Base-by-base conservation (phyloP, 2,888 invertebrate species). In the Gryllus longicercus region DNA sequence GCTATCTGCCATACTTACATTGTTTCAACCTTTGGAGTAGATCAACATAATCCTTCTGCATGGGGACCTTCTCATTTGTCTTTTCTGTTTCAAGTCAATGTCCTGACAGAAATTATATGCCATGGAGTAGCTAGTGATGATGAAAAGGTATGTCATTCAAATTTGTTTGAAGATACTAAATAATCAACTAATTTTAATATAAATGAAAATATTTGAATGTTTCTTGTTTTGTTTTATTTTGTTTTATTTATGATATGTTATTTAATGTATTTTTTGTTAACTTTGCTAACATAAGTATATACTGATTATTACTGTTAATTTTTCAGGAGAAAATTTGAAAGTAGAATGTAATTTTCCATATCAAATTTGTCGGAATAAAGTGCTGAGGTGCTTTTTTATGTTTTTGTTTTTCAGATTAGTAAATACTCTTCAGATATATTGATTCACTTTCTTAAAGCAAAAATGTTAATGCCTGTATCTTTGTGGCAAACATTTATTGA, bases 21-120 rank as follows among this genome's bases (percentile, higher is more conserved):
- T 12, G 87, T 88, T 81, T 86, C 87, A 5, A 88, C 90, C 51
- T 86, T 93, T 75, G 90, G 92, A 49, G 89, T 90, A 5, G 89
- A 89, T 63, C 38, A 38, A 38, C 83, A 84, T 77, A 83, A 80
- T 12, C 50, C 80, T 78, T 80, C 84, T 79, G 84, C 81, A 76
- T 82, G 78, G 85, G 86, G 84, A 88, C 85, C 84, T 85, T 78
- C 91, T 91, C 88, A 88, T 84, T 86, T 90, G 83, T 88, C 86
- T 75, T 89, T 92, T 85, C 84, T 93, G 75, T 88, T 90, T 81
- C 89, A 91, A 82, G 87, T 90, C 21, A 88, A 88, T 76, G 86
- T 93, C 78, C 84, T 93, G 79, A 90, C 89, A 2, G 93, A 93
- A 87, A 91, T 93, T 63, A 89, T 91, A 82, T 90, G 90, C 83